A percentile compares a stretch with the other conserved stretches of the same genome.
These are phyloP conservation scores for Eupelmus urozonus DNA, from an alignment of 2,888 invertebrate genomes.

Conservation along the genomic window DNA sequence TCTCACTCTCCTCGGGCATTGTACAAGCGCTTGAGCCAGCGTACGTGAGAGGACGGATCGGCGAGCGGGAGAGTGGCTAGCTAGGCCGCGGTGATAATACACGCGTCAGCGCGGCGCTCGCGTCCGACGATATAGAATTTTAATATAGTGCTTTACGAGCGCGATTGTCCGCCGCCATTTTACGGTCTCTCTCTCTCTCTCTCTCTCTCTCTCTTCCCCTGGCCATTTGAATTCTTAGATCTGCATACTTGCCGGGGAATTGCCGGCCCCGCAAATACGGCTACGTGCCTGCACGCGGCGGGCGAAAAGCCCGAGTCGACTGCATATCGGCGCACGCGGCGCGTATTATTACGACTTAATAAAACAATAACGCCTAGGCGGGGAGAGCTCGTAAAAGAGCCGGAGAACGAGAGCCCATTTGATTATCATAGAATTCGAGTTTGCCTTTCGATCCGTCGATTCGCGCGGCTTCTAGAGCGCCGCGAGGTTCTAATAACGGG, in stretches of 20 bases:
- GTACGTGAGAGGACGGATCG: conserved; percentile 5
- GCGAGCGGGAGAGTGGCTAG: not conserved
- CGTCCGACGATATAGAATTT: conserved; percentile 75
- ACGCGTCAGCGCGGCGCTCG: conserved; percentile 42
- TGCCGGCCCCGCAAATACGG: conserved; percentile 65
- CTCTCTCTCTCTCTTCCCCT: conserved; percentile 58
- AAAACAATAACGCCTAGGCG: conserved; percentile 72
- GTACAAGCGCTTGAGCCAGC: not conserved
- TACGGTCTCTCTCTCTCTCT: conserved; percentile 65
- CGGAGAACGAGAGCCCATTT: conserved; percentile 67
- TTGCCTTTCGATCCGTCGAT: conserved; percentile 65
- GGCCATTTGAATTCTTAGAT: conserved; percentile 77
- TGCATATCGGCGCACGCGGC: conserved; percentile 69
- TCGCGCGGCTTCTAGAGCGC: not conserved
- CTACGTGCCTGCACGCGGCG: no score
- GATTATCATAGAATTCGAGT: conserved; percentile 75
- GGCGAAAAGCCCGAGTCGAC: conserved; percentile 47
- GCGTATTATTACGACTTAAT: conserved; percentile 70
- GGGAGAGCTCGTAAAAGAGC: conserved; percentile 38
- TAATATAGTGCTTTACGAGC: conserved; percentile 77
- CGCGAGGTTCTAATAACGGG: conserved; percentile 35
- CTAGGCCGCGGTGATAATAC: conserved; percentile 41
- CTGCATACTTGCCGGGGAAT: conserved; percentile 75
- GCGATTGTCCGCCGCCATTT: conserved; percentile 75
- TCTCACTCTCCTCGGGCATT: not conserved